Conservation (phyloP, 1,140 invertebrate species). For the Anagrus nilaparvatae region DNA sequence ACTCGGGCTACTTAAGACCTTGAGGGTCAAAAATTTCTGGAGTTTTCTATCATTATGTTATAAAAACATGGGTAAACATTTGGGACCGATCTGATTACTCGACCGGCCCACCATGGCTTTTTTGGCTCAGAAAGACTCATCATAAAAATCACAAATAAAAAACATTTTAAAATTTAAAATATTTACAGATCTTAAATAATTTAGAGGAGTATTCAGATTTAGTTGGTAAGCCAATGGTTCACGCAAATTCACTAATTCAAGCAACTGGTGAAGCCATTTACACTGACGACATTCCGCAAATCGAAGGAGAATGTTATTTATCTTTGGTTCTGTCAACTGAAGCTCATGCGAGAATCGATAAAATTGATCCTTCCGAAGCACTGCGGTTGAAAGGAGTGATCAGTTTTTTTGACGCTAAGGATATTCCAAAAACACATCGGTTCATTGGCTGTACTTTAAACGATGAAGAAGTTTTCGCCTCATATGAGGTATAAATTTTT, state of each 20-base stretch:
- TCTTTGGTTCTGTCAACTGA: constrained; percentile 66
- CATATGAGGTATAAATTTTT: constrained; percentile 47
- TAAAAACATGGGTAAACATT: too few species aligned
- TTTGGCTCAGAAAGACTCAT: too few species aligned
- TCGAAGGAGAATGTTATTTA: constrained; percentile 63
- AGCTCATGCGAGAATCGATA: constrained; percentile 68
- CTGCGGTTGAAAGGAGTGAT: constrained; percentile 61
- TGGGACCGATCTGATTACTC: too few species aligned
- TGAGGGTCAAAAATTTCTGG: too few species aligned
- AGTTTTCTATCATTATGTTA: too few species aligned
- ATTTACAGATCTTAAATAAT: constrained; percentile 44
- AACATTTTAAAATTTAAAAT: too few species aligned
- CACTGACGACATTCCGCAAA: constrained; percentile 74
- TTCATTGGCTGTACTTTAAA: constrained; percentile 57
- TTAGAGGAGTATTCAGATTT: constrained; percentile 54
- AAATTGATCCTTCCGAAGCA: constrained; percentile 61
- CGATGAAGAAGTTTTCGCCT: constrained; percentile 68
- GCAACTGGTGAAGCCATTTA: constrained; percentile 87
- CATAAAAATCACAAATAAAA: too few species aligned
- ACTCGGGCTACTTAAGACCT: too few species aligned
- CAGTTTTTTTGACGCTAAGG: constrained; percentile 59
- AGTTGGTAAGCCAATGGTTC: constrained; percentile 71
- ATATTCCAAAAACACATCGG: constrained; percentile 52
- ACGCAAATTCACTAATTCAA: constrained; percentile 77
- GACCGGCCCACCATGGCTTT: too few species aligned